Percentiles rank a stretch among this genome's conserved stretches.
These are phyloP conservation scores for Eudemis profundana DNA, from an alignment of 2,888 invertebrate genomes.

Conservation along the genomic window DNA sequence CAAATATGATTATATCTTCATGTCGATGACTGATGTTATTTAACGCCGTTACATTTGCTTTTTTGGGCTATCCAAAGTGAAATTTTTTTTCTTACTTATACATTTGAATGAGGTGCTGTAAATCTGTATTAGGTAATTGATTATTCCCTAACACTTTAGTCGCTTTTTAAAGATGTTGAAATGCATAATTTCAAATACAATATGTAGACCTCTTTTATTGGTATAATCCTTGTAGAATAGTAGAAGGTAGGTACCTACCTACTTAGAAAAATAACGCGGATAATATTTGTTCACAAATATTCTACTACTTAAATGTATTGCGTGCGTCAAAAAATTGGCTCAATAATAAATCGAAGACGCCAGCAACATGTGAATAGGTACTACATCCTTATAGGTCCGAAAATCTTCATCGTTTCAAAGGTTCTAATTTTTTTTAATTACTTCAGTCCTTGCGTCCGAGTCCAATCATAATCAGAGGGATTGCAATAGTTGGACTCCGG, in stretches of 20 bases:
- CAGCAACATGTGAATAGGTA: too few relatives aligned
- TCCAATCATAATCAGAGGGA: conserved; percentile 66
- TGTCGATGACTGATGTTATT: background rate
- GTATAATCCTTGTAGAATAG: background rate
- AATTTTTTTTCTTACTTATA: background rate
- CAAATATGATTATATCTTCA: background rate
- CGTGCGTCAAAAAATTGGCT: background rate
- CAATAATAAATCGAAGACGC: conserved; percentile 1
- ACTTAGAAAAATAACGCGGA: too few relatives aligned
- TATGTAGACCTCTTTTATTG: background rate
- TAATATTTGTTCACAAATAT: too few relatives aligned
- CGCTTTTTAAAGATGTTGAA: too few relatives aligned
- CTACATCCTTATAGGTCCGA: background rate
- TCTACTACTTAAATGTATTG: background rate
- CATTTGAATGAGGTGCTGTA: background rate
- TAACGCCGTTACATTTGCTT: background rate
- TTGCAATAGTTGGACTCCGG: conserved; percentile 59
- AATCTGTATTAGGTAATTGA: too few relatives aligned
- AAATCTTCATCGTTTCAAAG: conserved; percentile 28
- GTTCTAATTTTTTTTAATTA: conserved; percentile 77
- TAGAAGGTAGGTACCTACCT: too few relatives aligned
- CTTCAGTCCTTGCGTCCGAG: conserved; percentile 51
- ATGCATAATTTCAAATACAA: too few relatives aligned
- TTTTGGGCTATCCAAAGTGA: background rate
- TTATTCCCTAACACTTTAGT: too few relatives aligned